Conservation (phyloP, 1,140 invertebrate species). For the Augochlora pura region DNA sequence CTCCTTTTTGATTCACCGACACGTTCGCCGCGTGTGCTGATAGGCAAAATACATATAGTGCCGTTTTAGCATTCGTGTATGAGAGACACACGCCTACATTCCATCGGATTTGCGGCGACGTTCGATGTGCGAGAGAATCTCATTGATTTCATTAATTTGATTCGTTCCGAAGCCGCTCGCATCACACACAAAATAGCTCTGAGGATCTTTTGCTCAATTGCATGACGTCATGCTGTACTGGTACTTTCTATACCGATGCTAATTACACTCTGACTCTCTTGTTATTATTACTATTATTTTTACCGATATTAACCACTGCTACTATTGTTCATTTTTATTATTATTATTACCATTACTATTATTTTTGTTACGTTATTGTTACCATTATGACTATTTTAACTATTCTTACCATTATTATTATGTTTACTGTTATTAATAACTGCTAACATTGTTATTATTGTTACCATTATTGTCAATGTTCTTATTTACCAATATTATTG, state of each 20-base stretch:
- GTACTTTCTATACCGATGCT: too few relatives aligned
- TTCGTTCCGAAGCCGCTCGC: constrained; percentile 29
- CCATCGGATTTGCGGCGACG: constrained; percentile 8
- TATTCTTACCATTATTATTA: too few relatives aligned
- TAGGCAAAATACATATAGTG: too few relatives aligned
- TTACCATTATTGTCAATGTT: too few relatives aligned
- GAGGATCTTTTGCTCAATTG: constrained; percentile 48
- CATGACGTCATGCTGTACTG: constrained; percentile 46
- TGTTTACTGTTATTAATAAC: too few relatives aligned
- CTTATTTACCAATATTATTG: constrained; percentile 1
- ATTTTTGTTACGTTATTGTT: neutral
- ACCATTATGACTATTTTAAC: too few relatives aligned
- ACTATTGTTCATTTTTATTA: constrained; percentile 20
- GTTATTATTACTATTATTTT: too few relatives aligned
- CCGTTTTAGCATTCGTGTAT: neutral
- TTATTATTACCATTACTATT: constrained; percentile 3
- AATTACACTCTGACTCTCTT: neutral
- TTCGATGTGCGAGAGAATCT: constrained; percentile 21
- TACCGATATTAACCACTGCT: too few relatives aligned
- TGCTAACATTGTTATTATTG: too few relatives aligned
- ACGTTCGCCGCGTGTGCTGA: neutral
- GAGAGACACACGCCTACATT: neutral
- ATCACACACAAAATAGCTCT: constrained; percentile 23
- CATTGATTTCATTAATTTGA: constrained; percentile 27
- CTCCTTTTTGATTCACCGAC: too few relatives aligned